Evolutionary conservation across 2,888 invertebrate genomes (phyloP), one percentile per base, ranked within the genome.

Genomic region (Lycophotia porphyrea): DNA sequence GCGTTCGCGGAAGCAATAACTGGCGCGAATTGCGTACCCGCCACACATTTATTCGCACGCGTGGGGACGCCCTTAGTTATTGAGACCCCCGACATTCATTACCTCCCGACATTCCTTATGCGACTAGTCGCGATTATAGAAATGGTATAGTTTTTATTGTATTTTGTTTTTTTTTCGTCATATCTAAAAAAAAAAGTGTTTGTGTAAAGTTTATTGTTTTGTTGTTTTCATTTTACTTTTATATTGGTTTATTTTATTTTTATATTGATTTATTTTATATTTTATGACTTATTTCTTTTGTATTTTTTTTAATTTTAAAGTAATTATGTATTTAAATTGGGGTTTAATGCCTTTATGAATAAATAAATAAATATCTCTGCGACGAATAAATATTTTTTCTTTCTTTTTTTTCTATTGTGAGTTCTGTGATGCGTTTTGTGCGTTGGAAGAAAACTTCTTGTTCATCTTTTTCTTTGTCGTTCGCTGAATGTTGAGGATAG

Each of bases 1-100:
- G 95, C 88, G 89, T 86, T 87, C 80, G 85, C 82, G 84, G 81
- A 87, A 84, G 88, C 88, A 92, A 92, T 90, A 91, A 89, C 89
- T 86, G 85, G 83, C 88, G 82, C 87, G 82, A 91, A 93, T 92
- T 92, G 87, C 81, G 72, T 78, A 68, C 82, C 74, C 82, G 81
- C 78, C 91, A 88, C 74, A 74, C 74, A 74, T 84, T 70, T 73
- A 73, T 74, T 79, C 83, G 81, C 84, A 82, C 68, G 78, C 69
- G 75, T 82, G 76, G 18, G 65, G 61, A 55, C 81, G 65, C 81
- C 80, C 78, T 85, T 83, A 80, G 73, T 79, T 77, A 70, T 78
- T 39, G 52, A 31, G 64, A n/a, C n/a, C n/a, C 44, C 70, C 58
- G 60, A 36, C 78, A 78, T 86, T 84, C 74, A 74, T 80, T 66